Base-by-base conservation (phyloP, 2,113 vertebrate genomes). In the Pandion haliaetus region DNA sequence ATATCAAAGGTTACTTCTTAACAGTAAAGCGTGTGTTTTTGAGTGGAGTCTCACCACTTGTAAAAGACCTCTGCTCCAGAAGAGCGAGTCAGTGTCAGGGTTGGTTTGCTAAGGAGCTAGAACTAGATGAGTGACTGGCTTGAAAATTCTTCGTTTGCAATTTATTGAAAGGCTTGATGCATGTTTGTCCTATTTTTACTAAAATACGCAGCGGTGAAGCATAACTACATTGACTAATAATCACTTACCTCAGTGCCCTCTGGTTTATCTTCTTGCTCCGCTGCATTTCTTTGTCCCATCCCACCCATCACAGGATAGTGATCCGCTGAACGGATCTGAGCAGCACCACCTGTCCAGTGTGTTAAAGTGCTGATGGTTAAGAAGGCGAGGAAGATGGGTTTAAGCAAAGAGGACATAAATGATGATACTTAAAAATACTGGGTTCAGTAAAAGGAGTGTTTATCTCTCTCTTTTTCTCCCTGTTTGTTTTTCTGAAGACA, bases 401-500 rank as follows among this genome's bases (percentile, higher is more conserved):
- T 26, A 20, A 42, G 69, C 57, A 63, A 28, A 9, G 4, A 4
- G 2, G 49, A 3, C 14, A 7, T 17, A 26, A 71, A 10, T 11
- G 18, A 8, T 0, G 1, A 9, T 21, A 55, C 45, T 54, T 45
- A 31, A 3, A 58, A 67, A 14, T 5, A 13, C 57, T 34, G 66
- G 7, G 10, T 19, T 70, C 17, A 18, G 0, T 1, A 19, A 54
- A 45, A 57, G 5, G 16, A 17, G 34, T 2, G 20, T 16, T 83
- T 8, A 14, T 50, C 7, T 52, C 36, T 47, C 0, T 26, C 6
- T 47, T 19, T 69, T 14, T 25, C 31, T 31, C 26, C 16, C 42
- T 3, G 25, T 2, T 50, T 5, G 38, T 50, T 79, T 55, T 45
- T 44, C 76, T 59, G 73, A 76, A 86, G 99, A 38, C 98, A 99